A percentile compares a stretch with the other conserved stretches of the same genome.
These are phyloP conservation scores for Apis cerana DNA, from an alignment of 1,140 invertebrate genomes.

Conservation along the genomic window DNA sequence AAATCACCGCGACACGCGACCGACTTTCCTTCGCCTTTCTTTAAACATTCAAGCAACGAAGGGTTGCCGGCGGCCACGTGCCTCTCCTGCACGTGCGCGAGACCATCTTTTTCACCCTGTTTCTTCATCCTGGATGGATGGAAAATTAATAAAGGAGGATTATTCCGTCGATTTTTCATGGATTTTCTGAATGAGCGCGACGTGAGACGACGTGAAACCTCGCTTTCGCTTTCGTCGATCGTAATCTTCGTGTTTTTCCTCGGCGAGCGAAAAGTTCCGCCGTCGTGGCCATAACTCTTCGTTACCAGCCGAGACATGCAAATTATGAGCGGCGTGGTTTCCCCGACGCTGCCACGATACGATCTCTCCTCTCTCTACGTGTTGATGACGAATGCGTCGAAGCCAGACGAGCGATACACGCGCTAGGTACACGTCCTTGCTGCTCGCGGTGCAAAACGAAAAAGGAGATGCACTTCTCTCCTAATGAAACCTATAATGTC, in stretches of 20 bases:
- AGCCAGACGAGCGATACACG: conserved; percentile 32
- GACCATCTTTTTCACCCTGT: conserved; percentile 45
- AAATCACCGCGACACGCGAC: conserved; percentile 78
- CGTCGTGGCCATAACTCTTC: conserved; percentile 59
- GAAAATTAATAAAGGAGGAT: too few species aligned
- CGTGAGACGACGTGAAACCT: background rate
- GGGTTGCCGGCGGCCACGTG: conserved; percentile 67
- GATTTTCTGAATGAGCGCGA: too few species aligned
- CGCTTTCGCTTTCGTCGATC: conserved; percentile 18
- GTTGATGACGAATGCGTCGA: conserved; percentile 61
- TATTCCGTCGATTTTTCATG: too few species aligned
- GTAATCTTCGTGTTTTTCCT: conserved; percentile 49
- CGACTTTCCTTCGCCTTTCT: conserved; percentile 70
- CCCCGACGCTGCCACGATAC: conserved; percentile 49
- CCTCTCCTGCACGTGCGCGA: conserved; percentile 26
- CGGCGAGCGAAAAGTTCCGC: conserved; percentile 11
- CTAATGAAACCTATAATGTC: conserved; percentile 66
- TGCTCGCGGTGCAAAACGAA: conserved; percentile 41
- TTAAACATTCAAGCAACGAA: conserved; percentile 68
- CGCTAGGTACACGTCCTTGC: conserved; percentile 62
- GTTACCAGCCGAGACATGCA: conserved; percentile 61
- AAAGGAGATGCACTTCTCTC: conserved; percentile 69
- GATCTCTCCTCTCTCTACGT: conserved; percentile 42
- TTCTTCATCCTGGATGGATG: too few species aligned
- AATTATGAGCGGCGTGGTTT: conserved; percentile 59